Conservation (phyloP, 2,113 vertebrate species). For the Etheostoma cragini region DNA sequence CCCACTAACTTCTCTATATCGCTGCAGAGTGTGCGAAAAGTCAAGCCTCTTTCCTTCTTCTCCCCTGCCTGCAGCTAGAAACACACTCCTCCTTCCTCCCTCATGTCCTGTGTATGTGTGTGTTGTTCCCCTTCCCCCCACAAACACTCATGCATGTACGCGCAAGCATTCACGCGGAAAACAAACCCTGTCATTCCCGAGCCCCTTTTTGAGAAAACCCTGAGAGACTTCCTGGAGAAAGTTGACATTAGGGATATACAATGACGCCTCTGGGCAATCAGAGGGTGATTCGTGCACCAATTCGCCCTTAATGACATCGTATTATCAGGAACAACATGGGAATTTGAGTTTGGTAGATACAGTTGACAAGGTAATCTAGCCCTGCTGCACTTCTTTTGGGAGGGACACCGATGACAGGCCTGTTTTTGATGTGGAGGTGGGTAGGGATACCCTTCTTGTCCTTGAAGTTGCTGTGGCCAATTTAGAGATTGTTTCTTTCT, state of each 20-base stretch:
- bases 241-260: conserved; percentile 47
- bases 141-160: conserved; percentile 47
- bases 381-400: conserved; percentile 2
- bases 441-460: conserved; percentile 27
- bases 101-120: conserved; percentile 51
- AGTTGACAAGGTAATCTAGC: conserved; percentile 35
- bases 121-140: conserved; percentile 52
- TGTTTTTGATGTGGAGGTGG: conserved; percentile 37
- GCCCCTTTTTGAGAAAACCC: conserved; percentile 35
- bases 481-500: conserved; percentile 17
- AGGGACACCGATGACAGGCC: conserved; percentile 28
- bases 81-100: conserved; percentile 59
- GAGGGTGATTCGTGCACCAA: conserved; percentile 42
- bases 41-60: conserved; percentile 71
- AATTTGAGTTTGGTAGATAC: conserved; percentile 43
- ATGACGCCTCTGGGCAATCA: conserved; percentile 40
- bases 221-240: conserved; percentile 45
- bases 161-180: conserved; percentile 53
- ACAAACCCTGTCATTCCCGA: conserved; percentile 41
- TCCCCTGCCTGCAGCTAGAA: conserved; percentile 63
- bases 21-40: conserved; percentile 58
- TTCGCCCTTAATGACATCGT: conserved; percentile 23
- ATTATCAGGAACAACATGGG: conserved; percentile 18
- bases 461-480: conserved; percentile 30
- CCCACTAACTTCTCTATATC: conserved; percentile 55